A percentile compares a stretch with the other conserved stretches of the same genome.
Evolutionary conservation across 2,113 vertebrate species (phyloP).

Genomic region (Centropus unirufus): DNA sequence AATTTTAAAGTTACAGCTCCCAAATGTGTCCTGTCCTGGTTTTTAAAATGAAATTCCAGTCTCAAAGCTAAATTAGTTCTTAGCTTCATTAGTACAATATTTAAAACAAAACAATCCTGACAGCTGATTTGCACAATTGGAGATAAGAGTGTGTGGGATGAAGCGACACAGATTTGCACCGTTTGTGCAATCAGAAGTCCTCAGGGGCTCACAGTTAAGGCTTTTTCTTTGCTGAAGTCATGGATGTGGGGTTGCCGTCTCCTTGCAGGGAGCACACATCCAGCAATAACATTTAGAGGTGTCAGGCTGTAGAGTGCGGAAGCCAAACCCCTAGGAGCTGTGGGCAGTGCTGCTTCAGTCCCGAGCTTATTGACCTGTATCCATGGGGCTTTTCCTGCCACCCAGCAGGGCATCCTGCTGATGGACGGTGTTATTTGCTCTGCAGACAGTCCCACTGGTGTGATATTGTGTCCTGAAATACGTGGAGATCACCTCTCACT

Average conservation of each 20-base stretch:
- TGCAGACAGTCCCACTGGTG: not conserved
- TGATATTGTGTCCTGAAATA: not conserved
- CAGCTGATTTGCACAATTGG: not conserved
- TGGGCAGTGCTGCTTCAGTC: not conserved
- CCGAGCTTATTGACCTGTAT: not conserved
- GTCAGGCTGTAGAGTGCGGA: not conserved
- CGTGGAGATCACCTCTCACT: not conserved
- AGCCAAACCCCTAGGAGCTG: not conserved
- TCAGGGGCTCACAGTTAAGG: not conserved
- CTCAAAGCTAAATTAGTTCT: not conserved
- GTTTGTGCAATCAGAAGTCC: not conserved
- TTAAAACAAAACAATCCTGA: not conserved
- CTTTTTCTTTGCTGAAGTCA: not conserved
- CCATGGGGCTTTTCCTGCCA: not conserved
- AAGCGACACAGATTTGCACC: accelerated
- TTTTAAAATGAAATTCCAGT: not conserved
- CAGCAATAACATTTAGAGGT: accelerated
- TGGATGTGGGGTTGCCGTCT: not conserved
- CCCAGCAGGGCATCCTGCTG: not conserved
- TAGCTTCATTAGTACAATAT: not conserved
- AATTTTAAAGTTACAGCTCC: not conserved
- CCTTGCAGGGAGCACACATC: not conserved
- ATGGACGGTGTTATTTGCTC: not conserved
- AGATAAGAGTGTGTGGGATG: not conserved
- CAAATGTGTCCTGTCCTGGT: not conserved